phyloP scores from a whole-genome alignment of 2,888 invertebrate species.

The Ochropacha duplaris region DNA sequence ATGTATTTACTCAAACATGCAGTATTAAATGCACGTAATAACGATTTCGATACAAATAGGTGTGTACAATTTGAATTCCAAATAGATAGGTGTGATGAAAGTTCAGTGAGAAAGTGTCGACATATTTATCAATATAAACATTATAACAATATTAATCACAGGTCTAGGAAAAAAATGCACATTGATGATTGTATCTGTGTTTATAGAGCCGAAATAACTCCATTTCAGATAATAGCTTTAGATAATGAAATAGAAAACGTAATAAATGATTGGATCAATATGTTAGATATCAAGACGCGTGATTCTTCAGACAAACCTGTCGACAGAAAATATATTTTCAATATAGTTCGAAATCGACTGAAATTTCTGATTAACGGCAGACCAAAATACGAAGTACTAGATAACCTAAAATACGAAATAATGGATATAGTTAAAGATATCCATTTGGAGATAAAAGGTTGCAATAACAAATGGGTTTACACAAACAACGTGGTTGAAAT shows the following conservation, averaged over 20 bases:
- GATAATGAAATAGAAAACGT: constrained; percentile 27
- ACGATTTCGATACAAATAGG: neutral
- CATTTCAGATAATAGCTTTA: constrained; percentile 6
- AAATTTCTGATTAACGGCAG: constrained; percentile 29
- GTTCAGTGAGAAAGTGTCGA: neutral
- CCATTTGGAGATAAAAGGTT: constrained; percentile 30
- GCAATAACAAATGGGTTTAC: constrained; percentile 10
- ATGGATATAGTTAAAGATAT: constrained; percentile 40
- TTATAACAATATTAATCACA: neutral
- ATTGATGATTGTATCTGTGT: constrained; percentile 6
- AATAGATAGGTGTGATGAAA: neutral
- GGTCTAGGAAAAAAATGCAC: constrained; percentile 7
- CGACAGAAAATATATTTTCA: constrained; percentile 29
- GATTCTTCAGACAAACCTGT: constrained; percentile 25
- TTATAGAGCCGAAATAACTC: constrained; percentile 21
- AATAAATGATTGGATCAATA: constrained; percentile 44
- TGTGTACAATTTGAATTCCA: neutral
- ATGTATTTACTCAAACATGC: constrained; percentile 35
- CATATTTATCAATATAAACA: neutral
- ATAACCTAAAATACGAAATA: constrained; percentile 32
- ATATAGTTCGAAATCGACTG: constrained; percentile 30
- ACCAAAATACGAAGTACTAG: constrained; percentile 21
- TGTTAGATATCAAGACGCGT: constrained; percentile 33
- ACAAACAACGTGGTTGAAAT: neutral
- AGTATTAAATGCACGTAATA: constrained; percentile 18